Evolutionary conservation across 2,113 vertebrate genomes (phyloP).

Genomic region (Poecilia latipinna): DNA sequence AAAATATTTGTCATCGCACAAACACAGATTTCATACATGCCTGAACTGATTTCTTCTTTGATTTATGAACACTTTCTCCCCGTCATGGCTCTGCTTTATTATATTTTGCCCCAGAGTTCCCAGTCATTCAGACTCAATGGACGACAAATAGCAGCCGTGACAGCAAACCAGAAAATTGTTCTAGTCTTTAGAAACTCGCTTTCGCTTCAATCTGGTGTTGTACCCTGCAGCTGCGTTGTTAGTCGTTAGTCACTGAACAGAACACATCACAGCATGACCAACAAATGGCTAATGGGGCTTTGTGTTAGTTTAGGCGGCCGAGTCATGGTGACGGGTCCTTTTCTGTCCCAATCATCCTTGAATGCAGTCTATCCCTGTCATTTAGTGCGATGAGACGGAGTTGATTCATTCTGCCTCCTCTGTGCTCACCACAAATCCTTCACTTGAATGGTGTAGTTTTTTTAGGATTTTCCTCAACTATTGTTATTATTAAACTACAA

Average conservation of each 20-base stretch:
- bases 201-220: background rate
- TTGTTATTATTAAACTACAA: background rate
- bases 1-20: background rate
- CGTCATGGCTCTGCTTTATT: background rate
- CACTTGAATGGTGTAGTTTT: background rate
- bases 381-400: background rate
- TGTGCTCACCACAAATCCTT: background rate
- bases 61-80: constrained; percentile 2
- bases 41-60: background rate
- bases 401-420: background rate
- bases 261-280: background rate
- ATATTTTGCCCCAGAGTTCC: background rate
- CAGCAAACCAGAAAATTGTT: background rate
- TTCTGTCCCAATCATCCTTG: constrained; percentile 1
- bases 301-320: background rate
- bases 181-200: background rate
- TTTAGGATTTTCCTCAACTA: background rate
- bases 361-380: background rate
- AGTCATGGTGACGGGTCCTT: background rate
- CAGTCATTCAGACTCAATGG: constrained; percentile 2
- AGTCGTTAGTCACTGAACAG: background rate
- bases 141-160: constrained; percentile 2
- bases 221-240: background rate
- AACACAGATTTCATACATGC: background rate
- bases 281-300: background rate